These are phyloP conservation scores for Aphrocallistes beatrix DNA, from an alignment of 37 sponge, comb jelly and placozoan species.

Conservation along the genomic window DNA sequence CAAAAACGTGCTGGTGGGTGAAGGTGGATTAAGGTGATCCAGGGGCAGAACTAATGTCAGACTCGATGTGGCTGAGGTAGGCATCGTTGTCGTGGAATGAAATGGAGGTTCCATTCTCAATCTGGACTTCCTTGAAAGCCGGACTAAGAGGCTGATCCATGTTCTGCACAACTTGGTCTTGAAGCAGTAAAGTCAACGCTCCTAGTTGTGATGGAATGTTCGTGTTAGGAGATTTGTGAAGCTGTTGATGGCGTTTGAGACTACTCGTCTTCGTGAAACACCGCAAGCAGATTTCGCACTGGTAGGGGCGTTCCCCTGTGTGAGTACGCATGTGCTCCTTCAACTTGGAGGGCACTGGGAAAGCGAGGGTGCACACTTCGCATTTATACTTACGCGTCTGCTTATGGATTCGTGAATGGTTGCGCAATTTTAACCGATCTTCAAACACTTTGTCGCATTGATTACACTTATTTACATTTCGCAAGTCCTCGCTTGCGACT, in stretches of 20 bases:
- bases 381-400: not conserved
- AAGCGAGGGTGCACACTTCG: not conserved
- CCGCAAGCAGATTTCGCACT: conserved; percentile 5
- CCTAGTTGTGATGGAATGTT: not conserved
- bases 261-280: conserved; percentile 4
- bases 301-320: conserved; percentile 14
- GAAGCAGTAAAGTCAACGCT: not conserved
- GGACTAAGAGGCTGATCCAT: not conserved
- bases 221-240: not conserved
- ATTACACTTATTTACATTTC: not conserved
- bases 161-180: conserved; percentile 1
- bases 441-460: not conserved
- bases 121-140: not conserved
- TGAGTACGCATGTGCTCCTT: conserved; percentile 15
- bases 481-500: not conserved
- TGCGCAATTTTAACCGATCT: not conserved
- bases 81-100: not conserved
- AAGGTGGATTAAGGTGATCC: not conserved
- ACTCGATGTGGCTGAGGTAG: not conserved
- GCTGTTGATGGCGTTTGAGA: not conserved
- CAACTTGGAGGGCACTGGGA: not conserved
- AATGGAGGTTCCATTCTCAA: not conserved
- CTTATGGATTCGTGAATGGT: not conserved
- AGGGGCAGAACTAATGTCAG: not conserved
- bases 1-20: too few relatives aligned